Evolutionary conservation across 1,140 invertebrate species (phyloP), one percentile per base, ranked within the genome.

Genomic region (Drosophila sp.): DNA sequence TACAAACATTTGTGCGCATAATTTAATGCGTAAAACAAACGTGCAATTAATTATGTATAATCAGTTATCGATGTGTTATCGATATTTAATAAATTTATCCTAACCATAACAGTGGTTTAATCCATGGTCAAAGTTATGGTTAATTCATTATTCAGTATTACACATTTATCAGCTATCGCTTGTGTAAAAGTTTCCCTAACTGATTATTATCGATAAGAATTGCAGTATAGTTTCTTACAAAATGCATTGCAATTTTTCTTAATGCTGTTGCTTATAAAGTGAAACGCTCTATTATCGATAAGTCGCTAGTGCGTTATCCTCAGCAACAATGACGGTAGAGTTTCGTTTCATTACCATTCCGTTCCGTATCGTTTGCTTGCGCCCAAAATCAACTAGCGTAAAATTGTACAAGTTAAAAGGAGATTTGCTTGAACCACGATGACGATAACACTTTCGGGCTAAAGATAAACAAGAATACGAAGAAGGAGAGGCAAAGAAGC

Each of bases 401-500:
- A 87, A 87, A 87, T 82, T 87, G 64, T 70, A 51, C 54, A 86
- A 87, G 75, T 82, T 82, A 87, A 87, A 87, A 76, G 63, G 78
- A 77, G 70, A 70, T 72, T 76, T 50, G 32, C 51, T 48, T n/a
- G 9, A 8, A 18, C 36, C 18, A 46, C 56, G 34, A 59, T 67
- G 64, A 67, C 56, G 54, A 50, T 59, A 58, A 67, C 36, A 41
- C 38, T 58, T 36, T 43, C 13, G 6, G 29, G 29, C 27, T 27
- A 9, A 16, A 58, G 18, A 67, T 2, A 4, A 13, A 6, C 4
- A 3, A 7, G 9, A 16, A 27, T 16, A 56, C 16, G 11, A 16
- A 25, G 11, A n/a, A 34, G 11, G 51, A 9, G 36, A 38, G 11
- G 2, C n/a, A n/a, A n/a, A 38, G 21, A 13, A 7, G n/a, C 7